Base-by-base conservation (phyloP, 2,888 invertebrate species). In the Eucriotettix oculatus region DNA sequence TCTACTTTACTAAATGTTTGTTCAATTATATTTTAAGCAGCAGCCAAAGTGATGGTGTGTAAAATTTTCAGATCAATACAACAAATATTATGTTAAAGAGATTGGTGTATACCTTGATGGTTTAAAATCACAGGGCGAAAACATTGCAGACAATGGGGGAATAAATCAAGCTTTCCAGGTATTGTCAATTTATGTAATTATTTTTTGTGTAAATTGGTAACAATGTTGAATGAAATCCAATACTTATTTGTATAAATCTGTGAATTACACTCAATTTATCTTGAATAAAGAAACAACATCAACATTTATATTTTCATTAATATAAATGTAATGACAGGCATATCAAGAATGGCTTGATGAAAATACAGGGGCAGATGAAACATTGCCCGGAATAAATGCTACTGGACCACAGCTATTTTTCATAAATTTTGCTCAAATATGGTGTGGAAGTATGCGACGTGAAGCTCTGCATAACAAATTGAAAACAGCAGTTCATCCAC, bases 101-200 rank as follows among this genome's bases (percentile, higher is more conserved):
- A 85, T 91, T 57, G 83, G 84, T 65, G 82, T 87, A 73, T 78
- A 82, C 40, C 76, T 90, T 10, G 86, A 90, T 67, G 89, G 90
- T 1, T 77, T 84, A 60, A 86, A 84, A 68, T 95, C 95, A 0
- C 86, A 88, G 74, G 90, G 90, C 1, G 96, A 96, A 74, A 96
- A 97, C 70, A 96, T 97, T 68, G 96, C 96, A 0, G 97, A 97
- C 71, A 96, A 96, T 70, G 96, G 96, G 0, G 96, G 96, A 0
- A 81, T 97, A 58, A 92, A 95, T 69, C 91, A 95, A 73, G 89
- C 95, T 0, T 96, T 88, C 66, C 73, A 74, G 68, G 76, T 75
- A 66, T 68, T 29, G 29, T 29, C 7, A 29, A 29, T 29, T 29
- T 29, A 29, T 29, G 29, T 29, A 29, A 5, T 5, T 29, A 29